Evolutionary conservation across 53 echinoderm and acorn worm genomes (phyloP).

Genomic region (Mesocentrotus franciscanus): DNA sequence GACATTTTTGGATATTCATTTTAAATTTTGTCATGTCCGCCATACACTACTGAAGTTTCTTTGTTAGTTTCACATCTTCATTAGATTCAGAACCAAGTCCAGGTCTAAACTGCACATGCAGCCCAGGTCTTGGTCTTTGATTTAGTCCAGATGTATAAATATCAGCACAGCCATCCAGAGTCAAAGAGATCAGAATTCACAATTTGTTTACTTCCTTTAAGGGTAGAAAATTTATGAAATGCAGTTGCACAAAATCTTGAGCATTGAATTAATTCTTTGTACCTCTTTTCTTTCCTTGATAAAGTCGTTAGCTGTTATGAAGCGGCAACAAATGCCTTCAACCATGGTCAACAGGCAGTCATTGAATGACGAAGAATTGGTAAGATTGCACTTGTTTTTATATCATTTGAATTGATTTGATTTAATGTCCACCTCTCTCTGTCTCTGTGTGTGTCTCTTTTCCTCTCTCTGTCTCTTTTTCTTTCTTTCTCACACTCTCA

Average conservation of each 20-base stretch:
- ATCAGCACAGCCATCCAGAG: too few relatives aligned
- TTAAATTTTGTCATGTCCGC: too few relatives aligned
- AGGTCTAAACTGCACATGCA: neutral
- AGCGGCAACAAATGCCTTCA: conserved; percentile 92
- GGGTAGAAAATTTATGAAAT: neutral
- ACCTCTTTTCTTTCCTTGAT: neutral
- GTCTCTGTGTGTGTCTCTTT: neutral
- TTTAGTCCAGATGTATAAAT: neutral
- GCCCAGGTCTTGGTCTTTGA: neutral
- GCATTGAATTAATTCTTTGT: neutral
- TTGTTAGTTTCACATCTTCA: neutral
- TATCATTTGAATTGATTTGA: conserved; percentile 77
- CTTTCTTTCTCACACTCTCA: neutral
- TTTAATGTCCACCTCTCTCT: conserved; percentile 34
- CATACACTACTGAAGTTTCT: neutral
- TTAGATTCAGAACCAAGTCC: neutral
- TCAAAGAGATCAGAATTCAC: neutral
- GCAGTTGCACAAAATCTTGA: neutral
- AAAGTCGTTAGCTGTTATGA: conserved; percentile 94
- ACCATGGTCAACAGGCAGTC: conserved; percentile 97
- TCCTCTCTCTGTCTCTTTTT: neutral
- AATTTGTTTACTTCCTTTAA: neutral
- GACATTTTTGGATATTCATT: too few relatives aligned
- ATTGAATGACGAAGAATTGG: conserved; percentile 97
- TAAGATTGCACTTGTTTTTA: conserved; percentile 64